A percentile compares a stretch with the other conserved stretches of the same genome.
Evolutionary conservation across 2,797 vertebrate species (phyloP).

Genomic region (Ptychobarbus kaznakovi): DNA sequence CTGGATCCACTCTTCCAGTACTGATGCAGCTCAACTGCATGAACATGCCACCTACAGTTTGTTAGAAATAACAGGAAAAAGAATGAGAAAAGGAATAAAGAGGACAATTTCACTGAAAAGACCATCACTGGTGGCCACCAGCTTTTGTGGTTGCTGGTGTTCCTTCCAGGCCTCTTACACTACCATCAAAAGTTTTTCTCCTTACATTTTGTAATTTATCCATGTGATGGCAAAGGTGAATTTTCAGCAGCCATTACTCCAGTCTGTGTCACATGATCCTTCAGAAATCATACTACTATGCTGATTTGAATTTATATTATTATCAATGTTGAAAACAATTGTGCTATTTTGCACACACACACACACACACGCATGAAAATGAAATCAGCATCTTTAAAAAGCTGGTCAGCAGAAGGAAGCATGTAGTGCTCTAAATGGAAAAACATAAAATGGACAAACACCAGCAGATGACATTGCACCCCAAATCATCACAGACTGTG

Average conservation of each 20-base stretch:
- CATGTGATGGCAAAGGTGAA: too few relatives aligned
- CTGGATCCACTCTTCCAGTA: conserved; percentile 3
- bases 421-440: too few relatives aligned
- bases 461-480: too few relatives aligned
- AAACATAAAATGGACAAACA: too few relatives aligned
- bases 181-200: not conserved
- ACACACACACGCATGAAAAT: too few relatives aligned
- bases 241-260: not conserved
- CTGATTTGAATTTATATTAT: not conserved
- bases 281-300: conserved; percentile 1
- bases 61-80: conserved; percentile 1
- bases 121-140: not conserved
- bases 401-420: too few relatives aligned
- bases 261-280: not conserved
- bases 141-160: not conserved
- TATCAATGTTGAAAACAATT: not conserved
- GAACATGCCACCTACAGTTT: conserved; percentile 4
- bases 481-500: too few relatives aligned
- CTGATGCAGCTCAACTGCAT: conserved; percentile 15
- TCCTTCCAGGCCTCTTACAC: not conserved
- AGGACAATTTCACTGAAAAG: not conserved
- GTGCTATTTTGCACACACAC: not conserved
- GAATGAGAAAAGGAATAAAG: not conserved
- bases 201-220: not conserved
- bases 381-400: too few relatives aligned